phyloP scores from a whole-genome alignment of 2,113 vertebrate genomes.

The Lontra canadensis region DNA sequence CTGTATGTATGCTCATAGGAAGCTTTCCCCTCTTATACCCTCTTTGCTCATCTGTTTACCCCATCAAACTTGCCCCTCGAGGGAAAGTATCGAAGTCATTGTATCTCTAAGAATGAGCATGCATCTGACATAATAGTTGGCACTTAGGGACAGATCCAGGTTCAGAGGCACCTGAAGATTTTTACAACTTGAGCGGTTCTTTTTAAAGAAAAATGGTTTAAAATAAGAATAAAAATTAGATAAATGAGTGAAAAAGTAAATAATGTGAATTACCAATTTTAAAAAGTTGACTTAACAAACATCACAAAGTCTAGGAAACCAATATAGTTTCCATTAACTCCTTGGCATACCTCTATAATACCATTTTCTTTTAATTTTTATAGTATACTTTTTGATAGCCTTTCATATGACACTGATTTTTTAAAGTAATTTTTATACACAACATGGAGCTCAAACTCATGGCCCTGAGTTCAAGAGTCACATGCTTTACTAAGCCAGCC shows the following conservation, averaged over 20 bases:
- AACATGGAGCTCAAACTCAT: background rate
- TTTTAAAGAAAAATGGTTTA: slow-evolving; percentile 39
- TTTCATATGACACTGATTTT: background rate
- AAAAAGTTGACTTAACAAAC: background rate
- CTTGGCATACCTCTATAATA: background rate
- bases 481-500: background rate
- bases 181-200: background rate
- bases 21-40: background rate
- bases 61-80: background rate
- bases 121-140: background rate
- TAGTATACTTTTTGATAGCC: background rate
- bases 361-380: background rate
- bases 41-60: background rate
- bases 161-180: background rate
- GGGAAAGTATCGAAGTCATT: background rate
- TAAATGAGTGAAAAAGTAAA: slow-evolving; percentile 5
- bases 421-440: background rate
- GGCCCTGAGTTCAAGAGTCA: background rate
- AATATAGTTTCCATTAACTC: background rate
- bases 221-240: slow-evolving; percentile 17
- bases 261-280: background rate
- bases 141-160: background rate
- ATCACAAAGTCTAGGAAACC: slow-evolving; percentile 18
- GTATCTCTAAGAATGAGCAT: background rate
- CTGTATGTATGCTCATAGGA: background rate